phyloP scores from a whole-genome alignment of 2,113 vertebrate species.

The Zosterops borbonicus region DNA sequence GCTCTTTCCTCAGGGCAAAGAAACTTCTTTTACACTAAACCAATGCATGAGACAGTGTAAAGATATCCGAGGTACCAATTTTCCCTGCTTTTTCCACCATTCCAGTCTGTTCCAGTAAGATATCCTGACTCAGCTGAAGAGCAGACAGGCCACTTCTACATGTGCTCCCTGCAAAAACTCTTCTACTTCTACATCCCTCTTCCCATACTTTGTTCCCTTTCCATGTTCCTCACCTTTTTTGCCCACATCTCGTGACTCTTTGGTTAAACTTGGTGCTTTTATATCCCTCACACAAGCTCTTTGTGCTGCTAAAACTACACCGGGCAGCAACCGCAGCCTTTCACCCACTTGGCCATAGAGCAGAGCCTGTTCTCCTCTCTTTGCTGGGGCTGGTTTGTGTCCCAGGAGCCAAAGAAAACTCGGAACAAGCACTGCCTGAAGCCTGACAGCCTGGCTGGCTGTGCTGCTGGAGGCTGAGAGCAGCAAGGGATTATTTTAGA shows the following conservation, averaged over 20 bases:
- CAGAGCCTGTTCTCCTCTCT: not conserved
- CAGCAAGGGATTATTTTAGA: not conserved
- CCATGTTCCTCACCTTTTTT: not conserved
- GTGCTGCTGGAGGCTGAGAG: not conserved
- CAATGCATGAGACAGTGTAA: not conserved
- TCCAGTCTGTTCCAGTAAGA: not conserved
- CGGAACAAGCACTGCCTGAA: not conserved
- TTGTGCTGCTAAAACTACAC: constrained; percentile 35
- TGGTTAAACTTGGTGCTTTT: not conserved
- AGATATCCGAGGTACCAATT: not conserved
- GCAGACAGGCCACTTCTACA: rapidly evolving
- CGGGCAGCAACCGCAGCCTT: not conserved
- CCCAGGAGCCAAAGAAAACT: constrained; percentile 5
- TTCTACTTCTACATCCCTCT: not conserved
- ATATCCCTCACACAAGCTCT: constrained; percentile 27
- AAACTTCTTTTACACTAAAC: not conserved
- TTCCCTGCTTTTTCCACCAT: not conserved
- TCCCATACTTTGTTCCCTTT: not conserved
- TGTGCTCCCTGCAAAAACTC: not conserved
- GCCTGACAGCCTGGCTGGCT: not conserved
- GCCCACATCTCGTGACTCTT: not conserved
- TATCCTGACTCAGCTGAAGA: not conserved
- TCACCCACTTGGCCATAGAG: constrained; percentile 55
- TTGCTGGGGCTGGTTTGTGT: not conserved
- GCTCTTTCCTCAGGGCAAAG: rapidly evolving